phyloP scores from a whole-genome alignment of 2,797 vertebrate genomes.

The Tapirus indicus region DNA sequence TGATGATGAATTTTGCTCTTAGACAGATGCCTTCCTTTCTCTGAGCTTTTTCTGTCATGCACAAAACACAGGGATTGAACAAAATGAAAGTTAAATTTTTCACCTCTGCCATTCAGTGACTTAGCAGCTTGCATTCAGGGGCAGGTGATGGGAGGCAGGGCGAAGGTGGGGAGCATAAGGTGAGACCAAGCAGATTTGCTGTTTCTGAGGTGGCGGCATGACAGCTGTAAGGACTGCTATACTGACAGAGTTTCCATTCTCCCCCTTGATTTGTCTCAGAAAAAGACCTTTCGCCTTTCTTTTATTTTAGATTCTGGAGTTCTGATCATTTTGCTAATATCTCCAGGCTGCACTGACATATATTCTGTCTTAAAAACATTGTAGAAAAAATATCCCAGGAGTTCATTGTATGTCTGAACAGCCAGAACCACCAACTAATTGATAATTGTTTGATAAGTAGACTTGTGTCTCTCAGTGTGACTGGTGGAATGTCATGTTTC shows the following conservation, averaged over 20 bases:
- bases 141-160: neutral
- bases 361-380: slow-evolving; percentile 66
- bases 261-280: neutral
- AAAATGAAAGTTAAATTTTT: slow-evolving; percentile 37
- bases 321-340: slow-evolving; percentile 47
- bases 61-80: neutral
- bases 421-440: slow-evolving; percentile 29
- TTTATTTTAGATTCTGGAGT: neutral
- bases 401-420: slow-evolving; percentile 43
- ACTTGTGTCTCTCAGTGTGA: neutral
- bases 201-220: accelerated
- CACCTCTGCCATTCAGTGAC: neutral
- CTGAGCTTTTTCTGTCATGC: neutral
- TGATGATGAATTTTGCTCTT: neutral
- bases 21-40: neutral
- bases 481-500: slow-evolving; percentile 5
- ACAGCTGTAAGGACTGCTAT: neutral
- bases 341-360: neutral
- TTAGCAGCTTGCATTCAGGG: neutral
- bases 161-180: accelerated
- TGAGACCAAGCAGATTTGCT: neutral
- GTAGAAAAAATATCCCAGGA: slow-evolving; percentile 43
- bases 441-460: slow-evolving; percentile 79
- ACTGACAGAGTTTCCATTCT: neutral
- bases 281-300: neutral